Evolutionary conservation across 2,113 vertebrate genomes (phyloP).

Genomic region (Hylia prasina): DNA sequence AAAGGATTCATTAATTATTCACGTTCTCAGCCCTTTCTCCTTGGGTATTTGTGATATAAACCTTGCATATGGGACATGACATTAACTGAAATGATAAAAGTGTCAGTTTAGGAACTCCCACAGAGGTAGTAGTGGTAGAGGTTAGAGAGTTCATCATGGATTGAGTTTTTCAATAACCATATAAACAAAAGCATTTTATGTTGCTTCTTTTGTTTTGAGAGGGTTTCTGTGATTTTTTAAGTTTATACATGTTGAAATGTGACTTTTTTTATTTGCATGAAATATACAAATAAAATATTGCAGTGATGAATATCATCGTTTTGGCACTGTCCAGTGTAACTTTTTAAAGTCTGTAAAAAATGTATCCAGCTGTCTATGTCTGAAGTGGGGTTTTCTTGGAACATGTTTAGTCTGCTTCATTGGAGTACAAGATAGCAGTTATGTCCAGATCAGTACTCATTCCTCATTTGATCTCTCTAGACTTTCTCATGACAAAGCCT

Average conservation of each 20-base stretch:
- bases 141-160: neutral
- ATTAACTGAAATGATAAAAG: neutral
- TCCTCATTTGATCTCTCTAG: neutral
- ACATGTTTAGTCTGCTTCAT: neutral
- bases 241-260: neutral
- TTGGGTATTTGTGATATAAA: neutral
- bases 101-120: neutral
- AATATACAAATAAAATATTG: neutral
- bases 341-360: neutral
- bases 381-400: neutral
- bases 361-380: neutral
- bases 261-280: neutral
- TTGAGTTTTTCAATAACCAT: neutral
- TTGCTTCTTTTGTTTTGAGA: neutral
- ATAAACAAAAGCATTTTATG: neutral
- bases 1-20: neutral
- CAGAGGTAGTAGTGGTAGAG: neutral
- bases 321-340: neutral
- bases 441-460: neutral
- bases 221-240: neutral
- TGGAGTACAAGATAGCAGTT: neutral
- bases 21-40: accelerated
- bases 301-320: neutral
- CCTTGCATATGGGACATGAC: accelerated
- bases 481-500: neutral